Percentiles rank a stretch among this genome's conserved stretches.
Evolutionary conservation across 2,797 vertebrate genomes (phyloP).

Genomic region (Aldrovandia affinis): DNA sequence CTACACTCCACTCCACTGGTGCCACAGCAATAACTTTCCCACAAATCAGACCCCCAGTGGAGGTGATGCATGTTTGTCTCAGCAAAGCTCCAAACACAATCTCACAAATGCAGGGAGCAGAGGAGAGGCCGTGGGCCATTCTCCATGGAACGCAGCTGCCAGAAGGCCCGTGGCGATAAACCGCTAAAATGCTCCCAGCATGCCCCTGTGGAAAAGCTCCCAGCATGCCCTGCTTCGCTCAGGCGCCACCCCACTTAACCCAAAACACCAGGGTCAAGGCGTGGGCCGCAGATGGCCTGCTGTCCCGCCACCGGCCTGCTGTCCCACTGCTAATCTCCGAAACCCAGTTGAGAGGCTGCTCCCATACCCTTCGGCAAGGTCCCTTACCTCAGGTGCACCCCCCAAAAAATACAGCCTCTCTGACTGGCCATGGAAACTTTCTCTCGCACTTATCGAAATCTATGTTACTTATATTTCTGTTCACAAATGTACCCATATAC

Average conservation of each 20-base stretch:
- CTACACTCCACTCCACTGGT: background rate
- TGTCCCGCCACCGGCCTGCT: too few species aligned
- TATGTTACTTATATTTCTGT: background rate
- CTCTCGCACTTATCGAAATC: background rate
- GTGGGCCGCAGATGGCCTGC: background rate
- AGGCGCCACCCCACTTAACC: background rate
- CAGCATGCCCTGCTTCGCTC: background rate
- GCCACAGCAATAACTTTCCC: background rate
- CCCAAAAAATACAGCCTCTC: background rate
- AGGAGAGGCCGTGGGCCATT: background rate
- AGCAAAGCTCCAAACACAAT: background rate
- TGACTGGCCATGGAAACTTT: background rate
- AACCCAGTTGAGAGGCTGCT: background rate
- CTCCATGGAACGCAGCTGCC: background rate
- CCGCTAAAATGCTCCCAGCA: background rate
- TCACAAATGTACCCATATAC: too few species aligned
- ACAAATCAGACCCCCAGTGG: background rate
- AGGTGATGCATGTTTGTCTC: background rate
- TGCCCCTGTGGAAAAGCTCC: background rate
- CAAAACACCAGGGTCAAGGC: background rate
- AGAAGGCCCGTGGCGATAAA: background rate
- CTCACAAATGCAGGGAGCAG: background rate
- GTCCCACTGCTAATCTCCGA: background rate
- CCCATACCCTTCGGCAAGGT: background rate
- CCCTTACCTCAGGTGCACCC: background rate